Conservation (phyloP, 2,797 vertebrate species). For the Rousettus madagascariensis region DNA sequence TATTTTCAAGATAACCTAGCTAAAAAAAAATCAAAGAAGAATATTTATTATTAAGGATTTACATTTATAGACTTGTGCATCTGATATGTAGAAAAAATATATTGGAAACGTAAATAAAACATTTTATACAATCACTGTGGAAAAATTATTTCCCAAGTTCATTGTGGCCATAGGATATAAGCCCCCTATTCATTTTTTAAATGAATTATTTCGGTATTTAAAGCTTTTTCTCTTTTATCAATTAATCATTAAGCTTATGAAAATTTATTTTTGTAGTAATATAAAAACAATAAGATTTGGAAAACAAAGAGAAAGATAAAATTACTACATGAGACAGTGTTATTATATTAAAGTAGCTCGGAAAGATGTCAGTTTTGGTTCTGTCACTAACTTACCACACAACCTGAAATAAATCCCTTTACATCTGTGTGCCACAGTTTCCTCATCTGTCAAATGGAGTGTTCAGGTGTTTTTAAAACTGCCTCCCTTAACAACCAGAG, state of each 20-base stretch:
- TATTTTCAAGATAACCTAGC: slow-evolving; percentile 9
- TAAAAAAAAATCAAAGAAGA: slow-evolving; percentile 32
- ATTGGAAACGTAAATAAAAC: slow-evolving; percentile 12
- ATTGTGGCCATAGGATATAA: neutral
- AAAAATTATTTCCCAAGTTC: slow-evolving; percentile 28
- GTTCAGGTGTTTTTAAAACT: neutral
- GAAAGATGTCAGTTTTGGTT: neutral
- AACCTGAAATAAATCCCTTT: neutral
- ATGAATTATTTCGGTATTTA: slow-evolving; percentile 27
- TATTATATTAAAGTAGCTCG: neutral
- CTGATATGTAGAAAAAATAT: neutral
- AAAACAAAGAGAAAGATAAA: slow-evolving; percentile 22
- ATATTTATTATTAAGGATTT: neutral
- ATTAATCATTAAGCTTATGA: slow-evolving; percentile 28
- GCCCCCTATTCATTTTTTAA: neutral
- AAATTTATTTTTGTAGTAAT: neutral
- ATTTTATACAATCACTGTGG: neutral
- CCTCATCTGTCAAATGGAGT: neutral
- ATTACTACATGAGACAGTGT: neutral
- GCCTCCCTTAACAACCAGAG: neutral
- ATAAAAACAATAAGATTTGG: slow-evolving; percentile 2
- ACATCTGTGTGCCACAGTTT: neutral
- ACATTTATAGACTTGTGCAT: neutral
- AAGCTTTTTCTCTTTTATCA: slow-evolving; percentile 21
- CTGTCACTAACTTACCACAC: neutral